These are phyloP conservation scores for Ypsolopha sequella DNA, from an alignment of 2,888 invertebrate genomes.

Conservation along the genomic window DNA sequence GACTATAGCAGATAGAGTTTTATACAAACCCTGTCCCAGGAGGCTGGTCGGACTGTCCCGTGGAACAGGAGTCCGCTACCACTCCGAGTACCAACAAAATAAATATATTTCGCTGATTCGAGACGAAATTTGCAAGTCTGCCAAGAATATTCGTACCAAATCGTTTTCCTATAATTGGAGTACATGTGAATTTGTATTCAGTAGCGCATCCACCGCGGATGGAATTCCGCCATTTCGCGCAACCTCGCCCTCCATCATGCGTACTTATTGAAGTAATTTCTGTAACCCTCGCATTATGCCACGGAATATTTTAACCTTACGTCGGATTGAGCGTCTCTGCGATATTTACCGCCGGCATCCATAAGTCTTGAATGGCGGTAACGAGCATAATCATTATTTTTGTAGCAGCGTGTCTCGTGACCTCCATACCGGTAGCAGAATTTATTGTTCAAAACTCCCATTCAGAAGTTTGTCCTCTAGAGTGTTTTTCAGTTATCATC, in stretches of 20 bases:
- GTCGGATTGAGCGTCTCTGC: background rate
- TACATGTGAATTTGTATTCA: slow-evolving; percentile 71
- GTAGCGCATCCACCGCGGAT: slow-evolving; percentile 64
- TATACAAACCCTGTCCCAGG: too few species aligned
- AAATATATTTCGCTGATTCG: slow-evolving; percentile 68
- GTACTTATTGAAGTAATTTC: slow-evolving; percentile 64
- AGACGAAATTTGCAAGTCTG: slow-evolving; percentile 68
- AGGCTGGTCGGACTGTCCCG: too few species aligned
- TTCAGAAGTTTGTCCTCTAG: slow-evolving; percentile 24
- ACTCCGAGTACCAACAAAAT: slow-evolving; percentile 52
- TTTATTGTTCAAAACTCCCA: background rate
- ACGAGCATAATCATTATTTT: too few species aligned
- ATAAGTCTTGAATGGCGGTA: too few species aligned
- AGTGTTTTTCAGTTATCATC: slow-evolving; percentile 39
- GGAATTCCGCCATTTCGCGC: slow-evolving; percentile 62
- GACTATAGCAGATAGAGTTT: too few species aligned
- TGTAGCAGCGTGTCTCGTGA: background rate
- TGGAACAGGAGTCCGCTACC: background rate
- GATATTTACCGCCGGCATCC: background rate
- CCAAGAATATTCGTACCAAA: slow-evolving; percentile 70
- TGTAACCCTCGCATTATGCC: slow-evolving; percentile 32
- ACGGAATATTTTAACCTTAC: slow-evolving; percentile 1
- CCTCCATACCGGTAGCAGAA: background rate
- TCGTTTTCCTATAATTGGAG: slow-evolving; percentile 72
- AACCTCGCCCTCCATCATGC: slow-evolving; percentile 61